These are phyloP conservation scores for Eurystomus gularis DNA, from an alignment of 2,113 vertebrate genomes.

Conservation along the genomic window DNA sequence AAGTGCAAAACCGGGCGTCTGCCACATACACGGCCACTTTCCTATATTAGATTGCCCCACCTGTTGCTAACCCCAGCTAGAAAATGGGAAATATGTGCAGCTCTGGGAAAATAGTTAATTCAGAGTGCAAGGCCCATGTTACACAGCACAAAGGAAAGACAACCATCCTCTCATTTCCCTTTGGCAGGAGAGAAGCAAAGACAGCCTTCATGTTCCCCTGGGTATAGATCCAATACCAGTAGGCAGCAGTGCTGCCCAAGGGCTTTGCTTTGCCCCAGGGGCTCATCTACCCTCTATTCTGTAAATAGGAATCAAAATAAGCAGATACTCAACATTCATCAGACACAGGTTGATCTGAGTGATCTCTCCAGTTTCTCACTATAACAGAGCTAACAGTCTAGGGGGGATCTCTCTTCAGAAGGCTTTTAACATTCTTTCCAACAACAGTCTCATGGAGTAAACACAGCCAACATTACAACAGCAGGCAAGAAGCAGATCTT, in stretches of 20 bases:
- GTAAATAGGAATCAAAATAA: not conserved
- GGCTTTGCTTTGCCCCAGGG: not conserved
- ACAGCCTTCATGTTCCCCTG: fast-evolving
- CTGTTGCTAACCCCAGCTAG: not conserved
- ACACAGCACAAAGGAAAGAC: not conserved
- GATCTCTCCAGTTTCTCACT: not conserved
- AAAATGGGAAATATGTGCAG: not conserved
- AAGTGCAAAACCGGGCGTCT: not conserved
- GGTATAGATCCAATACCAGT: not conserved
- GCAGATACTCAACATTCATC: not conserved
- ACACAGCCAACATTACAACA: not conserved
- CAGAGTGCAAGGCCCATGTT: not conserved
- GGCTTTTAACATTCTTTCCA: not conserved
- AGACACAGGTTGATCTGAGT: too few relatives aligned
- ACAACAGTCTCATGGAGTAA: not conserved
- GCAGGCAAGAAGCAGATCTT: not conserved
- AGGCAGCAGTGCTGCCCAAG: not conserved
- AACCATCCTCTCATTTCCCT: not conserved
- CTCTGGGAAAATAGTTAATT: not conserved
- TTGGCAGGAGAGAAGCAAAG: not conserved
- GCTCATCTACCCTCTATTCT: not conserved
- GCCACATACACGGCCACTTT: not conserved
- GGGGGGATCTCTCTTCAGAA: not conserved
- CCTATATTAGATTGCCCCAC: not conserved
- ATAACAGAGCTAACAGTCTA: not conserved